Conservation (phyloP, 2,113 vertebrate genomes). For the Galeopterus variegatus region DNA sequence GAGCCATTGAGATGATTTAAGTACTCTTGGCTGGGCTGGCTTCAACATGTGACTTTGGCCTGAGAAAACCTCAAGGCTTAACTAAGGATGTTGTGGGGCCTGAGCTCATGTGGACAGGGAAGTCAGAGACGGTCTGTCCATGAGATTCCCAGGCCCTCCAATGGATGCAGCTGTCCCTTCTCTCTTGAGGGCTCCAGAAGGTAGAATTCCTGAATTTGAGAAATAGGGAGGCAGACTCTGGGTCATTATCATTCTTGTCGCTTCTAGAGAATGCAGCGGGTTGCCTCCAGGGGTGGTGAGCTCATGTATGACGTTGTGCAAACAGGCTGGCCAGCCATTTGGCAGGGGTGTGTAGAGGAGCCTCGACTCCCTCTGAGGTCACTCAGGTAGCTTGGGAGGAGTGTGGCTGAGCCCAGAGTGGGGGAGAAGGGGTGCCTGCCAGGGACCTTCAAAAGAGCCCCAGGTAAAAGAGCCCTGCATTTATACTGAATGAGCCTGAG, state of each 20-base stretch:
- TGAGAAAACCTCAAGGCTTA: not conserved
- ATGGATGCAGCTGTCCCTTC: no score
- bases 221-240: not conserved
- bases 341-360: not conserved
- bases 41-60: not conserved
- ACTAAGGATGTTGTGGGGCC: not conserved
- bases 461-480: not conserved
- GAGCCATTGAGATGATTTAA: not conserved
- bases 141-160: fast-evolving
- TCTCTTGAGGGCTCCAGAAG: not conserved
- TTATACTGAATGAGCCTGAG: no score
- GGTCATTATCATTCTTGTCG: no score
- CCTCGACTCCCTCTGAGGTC: not conserved
- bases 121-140: fast-evolving
- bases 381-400: not conserved
- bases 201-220: not conserved
- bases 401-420: not conserved
- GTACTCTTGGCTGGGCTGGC: not conserved
- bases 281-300: not conserved
- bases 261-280: not conserved
- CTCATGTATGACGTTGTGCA: not conserved
- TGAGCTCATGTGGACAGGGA: not conserved
- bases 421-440: not conserved
- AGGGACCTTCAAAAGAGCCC: not conserved
- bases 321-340: not conserved